These are phyloP conservation scores for Rosalia funebris DNA, from an alignment of 2,888 invertebrate species.

Conservation along the genomic window DNA sequence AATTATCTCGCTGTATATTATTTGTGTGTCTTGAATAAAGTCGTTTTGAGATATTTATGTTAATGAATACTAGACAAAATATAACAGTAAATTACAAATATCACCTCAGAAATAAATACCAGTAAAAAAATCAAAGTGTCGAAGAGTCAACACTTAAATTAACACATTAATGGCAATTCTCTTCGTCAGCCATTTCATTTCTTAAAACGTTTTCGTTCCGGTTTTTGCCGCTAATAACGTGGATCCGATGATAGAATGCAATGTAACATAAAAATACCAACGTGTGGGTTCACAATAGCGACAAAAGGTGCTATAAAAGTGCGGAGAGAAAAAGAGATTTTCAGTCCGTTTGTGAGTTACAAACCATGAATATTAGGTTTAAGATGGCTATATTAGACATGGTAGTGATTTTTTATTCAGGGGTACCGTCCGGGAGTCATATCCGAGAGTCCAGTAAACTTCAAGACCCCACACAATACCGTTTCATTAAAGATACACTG, in stretches of 20 bases:
- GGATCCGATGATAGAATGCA: slow-evolving; percentile 7
- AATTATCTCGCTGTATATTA: too few relatives aligned
- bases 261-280: slow-evolving; percentile 22
- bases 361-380: slow-evolving; percentile 52
- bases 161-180: neutral
- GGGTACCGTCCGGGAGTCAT: slow-evolving; percentile 28
- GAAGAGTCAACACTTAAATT: neutral
- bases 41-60: too few relatives aligned
- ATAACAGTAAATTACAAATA: too few relatives aligned
- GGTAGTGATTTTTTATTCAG: slow-evolving; percentile 48
- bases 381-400: slow-evolving; percentile 49
- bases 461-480: slow-evolving; percentile 58
- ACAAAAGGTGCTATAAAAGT: slow-evolving; percentile 46
- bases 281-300: slow-evolving; percentile 31
- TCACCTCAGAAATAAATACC: too few relatives aligned
- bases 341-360: slow-evolving; percentile 47
- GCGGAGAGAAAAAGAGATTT: slow-evolving; percentile 39
- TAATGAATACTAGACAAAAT: too few relatives aligned
- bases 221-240: slow-evolving; percentile 13
- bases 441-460: slow-evolving; percentile 24
- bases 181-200: neutral
- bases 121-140: too few relatives aligned
- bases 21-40: too few relatives aligned
- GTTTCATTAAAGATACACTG: slow-evolving; percentile 59
- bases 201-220: slow-evolving; percentile 20